phyloP scores from a whole-genome alignment of 2,113 vertebrate genomes.

The Nyctereutes procyonoides region DNA sequence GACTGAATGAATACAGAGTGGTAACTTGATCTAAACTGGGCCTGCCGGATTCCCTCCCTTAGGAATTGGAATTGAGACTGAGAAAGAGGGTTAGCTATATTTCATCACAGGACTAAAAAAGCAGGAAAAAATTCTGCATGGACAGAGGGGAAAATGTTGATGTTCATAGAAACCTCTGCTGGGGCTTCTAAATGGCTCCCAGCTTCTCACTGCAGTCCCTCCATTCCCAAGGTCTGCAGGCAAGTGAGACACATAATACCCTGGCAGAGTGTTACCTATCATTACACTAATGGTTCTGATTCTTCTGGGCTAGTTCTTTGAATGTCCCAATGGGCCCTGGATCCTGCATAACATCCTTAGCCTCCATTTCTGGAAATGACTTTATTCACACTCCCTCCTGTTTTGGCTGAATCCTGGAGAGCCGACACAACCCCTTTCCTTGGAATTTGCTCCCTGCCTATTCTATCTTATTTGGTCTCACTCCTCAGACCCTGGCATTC shows the following conservation, averaged over 20 bases:
- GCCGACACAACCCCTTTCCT: neutral
- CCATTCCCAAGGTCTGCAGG: neutral
- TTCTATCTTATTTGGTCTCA: neutral
- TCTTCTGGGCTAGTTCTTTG: neutral
- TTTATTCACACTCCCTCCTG: neutral
- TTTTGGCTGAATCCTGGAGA: neutral
- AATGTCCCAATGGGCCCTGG: neutral
- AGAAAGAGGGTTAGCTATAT: neutral
- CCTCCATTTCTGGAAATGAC: conserved; percentile 6
- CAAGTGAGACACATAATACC: neutral
- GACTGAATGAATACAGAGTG: neutral
- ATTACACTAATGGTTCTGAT: neutral
- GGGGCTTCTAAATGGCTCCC: neutral
- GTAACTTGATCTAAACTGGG: neutral
- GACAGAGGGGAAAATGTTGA: neutral
- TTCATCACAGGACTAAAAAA: neutral
- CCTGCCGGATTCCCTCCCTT: neutral
- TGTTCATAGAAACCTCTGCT: neutral
- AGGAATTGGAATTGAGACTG: neutral
- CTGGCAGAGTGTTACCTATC: neutral
- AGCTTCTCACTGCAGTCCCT: neutral
- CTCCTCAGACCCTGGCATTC: neutral
- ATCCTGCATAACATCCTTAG: neutral
- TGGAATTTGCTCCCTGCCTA: neutral
- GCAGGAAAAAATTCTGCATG: neutral